Conservation (phyloP, 2,888 invertebrate species). For the Unio pictorum region DNA sequence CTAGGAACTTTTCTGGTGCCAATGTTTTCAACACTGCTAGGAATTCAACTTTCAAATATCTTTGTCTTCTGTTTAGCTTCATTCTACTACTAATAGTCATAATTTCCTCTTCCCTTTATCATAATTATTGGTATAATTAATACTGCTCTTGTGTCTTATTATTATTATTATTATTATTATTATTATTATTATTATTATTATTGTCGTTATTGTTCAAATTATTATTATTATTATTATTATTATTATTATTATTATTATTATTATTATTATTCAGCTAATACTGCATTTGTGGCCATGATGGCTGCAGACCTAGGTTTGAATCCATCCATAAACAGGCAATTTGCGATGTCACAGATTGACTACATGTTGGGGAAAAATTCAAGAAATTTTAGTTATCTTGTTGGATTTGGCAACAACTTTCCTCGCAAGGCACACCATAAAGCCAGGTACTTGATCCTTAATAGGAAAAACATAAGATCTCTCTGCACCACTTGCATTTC, state of each 20-base stretch:
- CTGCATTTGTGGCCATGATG: constrained; percentile 45
- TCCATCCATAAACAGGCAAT: constrained; percentile 17
- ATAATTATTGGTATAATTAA: no score
- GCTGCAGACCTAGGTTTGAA: constrained; percentile 47
- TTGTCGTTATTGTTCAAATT: no score
- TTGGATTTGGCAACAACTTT: constrained; percentile 58
- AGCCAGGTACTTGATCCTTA: constrained; percentile 40
- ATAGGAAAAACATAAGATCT: neutral
- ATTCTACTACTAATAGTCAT: no score
- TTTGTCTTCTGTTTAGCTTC: no score
- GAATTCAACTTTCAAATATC: no score
- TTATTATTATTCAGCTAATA: constrained; percentile 38
- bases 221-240: no score
- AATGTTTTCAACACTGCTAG: no score
- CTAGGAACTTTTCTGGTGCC: no score
- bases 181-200: neutral
- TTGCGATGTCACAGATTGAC: constrained; percentile 58
- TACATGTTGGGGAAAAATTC: constrained; percentile 51
- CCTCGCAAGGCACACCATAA: constrained; percentile 61
- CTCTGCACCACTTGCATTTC: neutral
- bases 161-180: no score
- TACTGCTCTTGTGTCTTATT: no score
- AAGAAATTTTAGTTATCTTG: constrained; percentile 49
- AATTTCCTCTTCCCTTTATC: no score
- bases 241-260: neutral